Evolutionary conservation across 2,113 vertebrate species (phyloP), one percentile per base, ranked within the genome.

Genomic region (Phasianus colchicus): DNA sequence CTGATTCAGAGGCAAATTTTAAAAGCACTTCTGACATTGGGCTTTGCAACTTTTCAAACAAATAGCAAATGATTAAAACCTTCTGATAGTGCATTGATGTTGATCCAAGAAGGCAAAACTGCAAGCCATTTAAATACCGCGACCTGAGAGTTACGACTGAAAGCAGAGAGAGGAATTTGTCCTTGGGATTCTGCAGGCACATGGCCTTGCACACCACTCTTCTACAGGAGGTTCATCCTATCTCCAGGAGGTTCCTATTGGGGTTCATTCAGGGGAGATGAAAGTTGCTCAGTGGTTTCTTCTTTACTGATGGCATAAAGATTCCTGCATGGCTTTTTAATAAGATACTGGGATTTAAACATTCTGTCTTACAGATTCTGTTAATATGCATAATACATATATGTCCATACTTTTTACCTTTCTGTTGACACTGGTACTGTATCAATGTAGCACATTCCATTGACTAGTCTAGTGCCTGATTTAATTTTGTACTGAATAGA

Each of bases 91-190:
- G 58, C 65, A 34, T 67, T 90, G 9, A 36, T 81, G 36, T 60
- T 84, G 32, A 61, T 83, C 64, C 72, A 81, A 80, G 21, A 64
- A 86, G 36, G 34, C 25, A 93, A 88, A 95, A 64, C 3, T 60
- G 6, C 19, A 52, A 71, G 69, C 50, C 69, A 21, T 34, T 47
- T 22, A 71, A 34, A 6, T 64, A 29, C 29, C 67, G 42, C 1
- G 6, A 67, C 32, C 11, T 52, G 69, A 74, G 71, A 42, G 19
- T 54, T 81, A 34, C 5, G 73, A 13, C 55, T 80, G 58, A 43
- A 43, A 65, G 83, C 42, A 32, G 66, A 67, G 34, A 63, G 32
- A 64, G 14, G 13, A 66, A 27, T 40, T 74, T 88, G 24, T 81
- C 25, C 43, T 34, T 40, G 38, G 29, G 4, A 4, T 70, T 92